Base-by-base conservation (phyloP, 2,797 vertebrate species). In the Gymnocypris eckloni region DNA sequence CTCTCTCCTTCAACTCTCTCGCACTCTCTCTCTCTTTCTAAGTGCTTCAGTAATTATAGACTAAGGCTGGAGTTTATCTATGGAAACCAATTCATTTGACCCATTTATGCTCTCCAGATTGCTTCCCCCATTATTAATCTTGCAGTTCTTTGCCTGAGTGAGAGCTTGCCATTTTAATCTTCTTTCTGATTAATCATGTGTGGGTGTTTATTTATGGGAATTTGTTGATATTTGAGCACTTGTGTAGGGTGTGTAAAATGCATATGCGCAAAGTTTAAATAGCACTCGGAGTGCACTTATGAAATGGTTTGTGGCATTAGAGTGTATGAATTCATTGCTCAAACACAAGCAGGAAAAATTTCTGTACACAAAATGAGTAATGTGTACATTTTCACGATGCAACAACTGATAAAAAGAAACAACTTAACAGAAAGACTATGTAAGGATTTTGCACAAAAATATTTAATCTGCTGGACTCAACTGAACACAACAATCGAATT, bases 71-170 rank as follows among this genome's bases (percentile, higher is more conserved):
- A 79, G 86, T 90, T 86, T 86, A 90, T 92, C 86, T 89, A 87
- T 83, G 88, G 82, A 87, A 90, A 89, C 84, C 86, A 90, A 88
- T 88, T 90, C 89, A 87, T 89, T 88, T 88, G 85, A 88, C 88
- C 86, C 86, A 88, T 91, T 91, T 90, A 86, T 71, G 87, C 85
- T 90, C 87, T 86, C 80, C 56, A 85, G 81, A 88, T 86, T 88
- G 83, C 77, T 78, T 84, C 81, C 84, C 82, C 79, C 89, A 87
- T 87, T 87, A 89, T 87, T 86, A 85, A 79, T 86, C 79, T 79
- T 76, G 39, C 48, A 82, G 79, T 84, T 78, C 33, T 84, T 85
- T 87, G 73, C 86, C 72, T 80, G 85, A 86, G 56, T 81, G 61
- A 89, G 69, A 59, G 78, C 79, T 79, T 84, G 81, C 78, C 86